Conservation (phyloP, 2,888 invertebrate species). For the Lottia scabra region DNA sequence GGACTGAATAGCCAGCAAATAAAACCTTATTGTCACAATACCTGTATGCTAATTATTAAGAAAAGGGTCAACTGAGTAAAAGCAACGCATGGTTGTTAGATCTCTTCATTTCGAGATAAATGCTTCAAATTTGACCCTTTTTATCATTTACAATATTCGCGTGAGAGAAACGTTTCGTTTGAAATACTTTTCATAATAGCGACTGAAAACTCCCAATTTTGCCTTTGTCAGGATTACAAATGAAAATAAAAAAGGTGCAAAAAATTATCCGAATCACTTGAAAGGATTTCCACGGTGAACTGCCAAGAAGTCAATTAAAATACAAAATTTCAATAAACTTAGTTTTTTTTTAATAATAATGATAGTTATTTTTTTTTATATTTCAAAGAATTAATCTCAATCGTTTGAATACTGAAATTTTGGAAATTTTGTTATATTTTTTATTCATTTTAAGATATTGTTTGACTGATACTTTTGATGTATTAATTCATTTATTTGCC, state of each 20-base stretch:
- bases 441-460: no score
- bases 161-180: slow-evolving; percentile 3
- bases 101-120: not conserved
- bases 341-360: no score
- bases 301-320: no score
- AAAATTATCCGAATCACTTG: no score
- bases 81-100: not conserved
- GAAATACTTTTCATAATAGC: not conserved
- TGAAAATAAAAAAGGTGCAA: not conserved
- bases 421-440: no score
- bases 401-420: no score
- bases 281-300: no score
- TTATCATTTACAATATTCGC: not conserved
- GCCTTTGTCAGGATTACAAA: not conserved
- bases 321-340: no score
- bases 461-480: no score
- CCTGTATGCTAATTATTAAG: not conserved
- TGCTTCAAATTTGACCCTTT: not conserved
- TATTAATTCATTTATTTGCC: no score
- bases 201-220: not conserved
- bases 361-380: no score
- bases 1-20: not conserved
- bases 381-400: no score
- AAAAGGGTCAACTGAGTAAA: not conserved
- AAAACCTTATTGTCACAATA: not conserved